phyloP scores from a whole-genome alignment of 2,113 vertebrate genomes.

The Gopherus evgoodei region DNA sequence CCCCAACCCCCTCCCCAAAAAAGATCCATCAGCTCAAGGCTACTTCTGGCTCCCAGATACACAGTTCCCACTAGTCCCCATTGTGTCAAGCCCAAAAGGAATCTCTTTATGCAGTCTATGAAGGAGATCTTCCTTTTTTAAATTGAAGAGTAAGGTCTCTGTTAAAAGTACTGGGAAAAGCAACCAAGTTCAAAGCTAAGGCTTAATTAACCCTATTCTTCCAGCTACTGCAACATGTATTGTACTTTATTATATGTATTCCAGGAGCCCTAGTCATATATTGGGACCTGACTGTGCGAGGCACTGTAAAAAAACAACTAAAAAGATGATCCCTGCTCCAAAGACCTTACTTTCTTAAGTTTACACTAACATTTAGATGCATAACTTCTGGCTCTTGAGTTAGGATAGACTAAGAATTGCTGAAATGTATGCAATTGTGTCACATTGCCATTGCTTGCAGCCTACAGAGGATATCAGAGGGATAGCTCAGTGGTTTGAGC shows the following conservation, averaged over 20 bases:
- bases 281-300: neutral
- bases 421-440: neutral
- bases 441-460: neutral
- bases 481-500: no score
- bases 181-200: neutral
- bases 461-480: neutral
- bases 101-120: neutral
- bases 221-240: neutral
- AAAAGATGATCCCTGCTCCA: neutral
- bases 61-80: neutral
- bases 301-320: neutral
- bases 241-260: neutral
- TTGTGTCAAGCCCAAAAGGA: neutral
- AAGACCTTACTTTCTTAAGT: neutral
- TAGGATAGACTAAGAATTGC: neutral
- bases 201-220: neutral
- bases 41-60: neutral
- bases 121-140: neutral
- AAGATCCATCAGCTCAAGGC: neutral
- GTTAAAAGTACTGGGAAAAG: neutral
- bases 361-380: neutral
- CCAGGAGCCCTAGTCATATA: neutral
- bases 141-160: neutral
- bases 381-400: neutral
- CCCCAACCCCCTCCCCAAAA: neutral